Conservation (phyloP, 2,888 invertebrate species). For the Hirudinaria manillensis region DNA sequence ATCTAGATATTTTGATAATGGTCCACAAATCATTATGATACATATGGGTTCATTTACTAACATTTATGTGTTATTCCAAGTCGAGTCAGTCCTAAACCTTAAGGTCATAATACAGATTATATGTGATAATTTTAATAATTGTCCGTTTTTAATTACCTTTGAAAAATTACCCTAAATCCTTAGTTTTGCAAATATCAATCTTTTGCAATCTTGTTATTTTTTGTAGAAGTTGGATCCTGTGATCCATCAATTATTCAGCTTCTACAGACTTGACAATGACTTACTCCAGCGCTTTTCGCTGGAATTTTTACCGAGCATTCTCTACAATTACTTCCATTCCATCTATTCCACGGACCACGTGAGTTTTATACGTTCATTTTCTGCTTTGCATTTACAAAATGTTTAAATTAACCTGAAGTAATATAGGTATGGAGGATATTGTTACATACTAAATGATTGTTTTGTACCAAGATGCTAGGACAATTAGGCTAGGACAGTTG, state of each 20-base stretch:
- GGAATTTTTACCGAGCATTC: slow-evolving; percentile 11
- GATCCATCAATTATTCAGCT: slow-evolving; percentile 19
- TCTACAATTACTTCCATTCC: slow-evolving; percentile 5
- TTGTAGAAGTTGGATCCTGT: slow-evolving; percentile 19
- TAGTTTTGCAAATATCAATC: too few species aligned
- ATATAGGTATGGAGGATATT: too few species aligned
- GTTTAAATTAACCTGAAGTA: not conserved
- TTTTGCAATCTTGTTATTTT: not conserved
- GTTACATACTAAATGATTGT: not conserved
- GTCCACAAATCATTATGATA: too few species aligned
- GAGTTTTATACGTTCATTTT: not conserved
- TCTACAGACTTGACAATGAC: slow-evolving; percentile 22
- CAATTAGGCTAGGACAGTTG: too few species aligned
- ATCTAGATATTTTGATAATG: too few species aligned
- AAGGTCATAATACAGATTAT: too few species aligned
- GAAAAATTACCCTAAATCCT: too few species aligned
- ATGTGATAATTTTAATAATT: too few species aligned
- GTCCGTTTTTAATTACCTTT: too few species aligned
- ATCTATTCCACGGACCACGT: slow-evolving; percentile 8
- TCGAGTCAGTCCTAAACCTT: too few species aligned
- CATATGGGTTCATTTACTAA: too few species aligned
- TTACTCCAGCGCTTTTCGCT: slow-evolving; percentile 8
- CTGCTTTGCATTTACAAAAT: not conserved
- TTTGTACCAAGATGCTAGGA: not conserved
- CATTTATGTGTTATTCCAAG: too few species aligned